These are phyloP conservation scores for Drosophila kuntzei DNA, from an alignment of 2,888 invertebrate genomes.

Conservation along the genomic window DNA sequence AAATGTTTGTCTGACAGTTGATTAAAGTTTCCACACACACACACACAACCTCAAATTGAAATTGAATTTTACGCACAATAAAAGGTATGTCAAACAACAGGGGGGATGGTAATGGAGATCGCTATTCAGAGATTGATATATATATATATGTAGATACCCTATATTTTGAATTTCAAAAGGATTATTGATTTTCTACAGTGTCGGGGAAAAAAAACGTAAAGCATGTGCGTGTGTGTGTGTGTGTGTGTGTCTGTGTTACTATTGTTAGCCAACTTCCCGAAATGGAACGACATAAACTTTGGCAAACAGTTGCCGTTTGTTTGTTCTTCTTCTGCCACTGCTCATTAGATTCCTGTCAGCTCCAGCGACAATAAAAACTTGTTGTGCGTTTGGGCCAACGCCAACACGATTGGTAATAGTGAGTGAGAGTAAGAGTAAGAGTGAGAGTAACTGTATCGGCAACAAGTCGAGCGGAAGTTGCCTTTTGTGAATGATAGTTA, in stretches of 20 bases:
- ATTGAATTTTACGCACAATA: constrained; percentile 69
- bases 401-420: not conserved
- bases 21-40: constrained; percentile 47
- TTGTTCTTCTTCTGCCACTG: constrained; percentile 9
- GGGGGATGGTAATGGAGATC: constrained; percentile 32
- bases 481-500: constrained; percentile 40
- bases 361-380: constrained; percentile 44
- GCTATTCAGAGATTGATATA: constrained; percentile 33
- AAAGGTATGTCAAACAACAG: constrained; percentile 52
- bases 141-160: constrained; percentile 20
- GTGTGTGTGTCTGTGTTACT: constrained; percentile 1
- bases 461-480: constrained; percentile 49
- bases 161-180: constrained; percentile 55
- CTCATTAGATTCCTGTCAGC: constrained; percentile 54
- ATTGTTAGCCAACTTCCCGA: constrained; percentile 39
- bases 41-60: constrained; percentile 49
- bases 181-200: constrained; percentile 65
- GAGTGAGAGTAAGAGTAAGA: not conserved
- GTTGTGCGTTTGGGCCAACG: constrained; percentile 27
- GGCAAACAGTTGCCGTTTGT: constrained; percentile 43
- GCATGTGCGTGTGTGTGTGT: constrained; percentile 3
- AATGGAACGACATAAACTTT: constrained; percentile 30
- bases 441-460: constrained; percentile 6
- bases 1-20: constrained; percentile 46
- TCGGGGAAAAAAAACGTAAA: constrained; percentile 9